Base-by-base conservation (phyloP, 2,888 invertebrate species). In the Willowsia nigromaculata region DNA sequence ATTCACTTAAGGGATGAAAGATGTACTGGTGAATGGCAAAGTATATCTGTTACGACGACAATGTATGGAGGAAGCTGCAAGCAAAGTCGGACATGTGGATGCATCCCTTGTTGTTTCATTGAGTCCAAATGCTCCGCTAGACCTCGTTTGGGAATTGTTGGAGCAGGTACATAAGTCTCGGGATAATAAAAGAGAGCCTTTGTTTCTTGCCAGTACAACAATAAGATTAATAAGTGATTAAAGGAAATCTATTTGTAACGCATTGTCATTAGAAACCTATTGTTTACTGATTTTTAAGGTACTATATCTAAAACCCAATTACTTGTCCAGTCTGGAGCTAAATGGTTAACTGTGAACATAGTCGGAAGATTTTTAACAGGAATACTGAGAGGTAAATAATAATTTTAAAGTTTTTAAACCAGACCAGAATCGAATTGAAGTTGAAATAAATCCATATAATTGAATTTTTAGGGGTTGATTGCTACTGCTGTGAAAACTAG, bases 401-500 rank as follows among this genome's bases (percentile, higher is more conserved):
- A 56, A 22, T 3, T 22, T 56, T 22, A 56, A 5, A 6, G 5
- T 22, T 56, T 5, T 1, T 59, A 59, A 13, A 56, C 9, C 0
- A 78, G 37, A 7, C n/a, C 56, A 13, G 9, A 33, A n/a, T 30
- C 53, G n/a, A n/a, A n/a, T n/a, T n/a, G 27, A 50, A 78, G 4
- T 37, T 37, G 37, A 6, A 27, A 27, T 43, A 37, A 43, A 40
- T 50, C 6, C 9, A 15, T 13, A 11, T 25, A 78, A 40, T 74
- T 15, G 37, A 30, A 30, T 33, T 37, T 93, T 86, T 93, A 96
- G 96, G 98, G 99, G 95, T 95, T 99, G 84, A 98, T 99, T 93
- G 99, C 99, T 96, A 99, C 99, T 3, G 99, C 99, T 91, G 99
- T 99, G 0, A 99, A 99, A 95, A 99, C 99, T 0, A 99, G 98